Evolutionary conservation across 92 coral and sea anemone species (phyloP), one percentile per base, ranked within the genome.

Genomic region (Actinostola sp.): DNA sequence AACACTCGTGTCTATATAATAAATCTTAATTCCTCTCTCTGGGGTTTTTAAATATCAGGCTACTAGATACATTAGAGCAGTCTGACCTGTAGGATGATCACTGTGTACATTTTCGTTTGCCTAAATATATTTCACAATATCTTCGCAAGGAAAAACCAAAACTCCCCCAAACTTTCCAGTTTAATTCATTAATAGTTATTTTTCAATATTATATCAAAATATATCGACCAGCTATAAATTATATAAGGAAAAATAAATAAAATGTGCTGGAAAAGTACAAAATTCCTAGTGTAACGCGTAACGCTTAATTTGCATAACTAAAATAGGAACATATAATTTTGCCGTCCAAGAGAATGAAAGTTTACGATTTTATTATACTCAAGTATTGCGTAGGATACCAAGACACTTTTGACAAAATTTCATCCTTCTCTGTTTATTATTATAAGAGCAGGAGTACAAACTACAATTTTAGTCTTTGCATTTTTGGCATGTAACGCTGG

Each of bases 401-500:
- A 36, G 42, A 36, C 42, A 36, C 42, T 36, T 36, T 36, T 4
- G 42, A 36, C 11, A 36, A 36, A 36, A 36, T 36, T 36, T 36
- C 42, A 11, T 36, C 42, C 11, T 36, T 36, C 11, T 4, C 6
- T 36, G 48, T 33, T 62, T 9, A 62, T 62, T 62, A 27, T 29
- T 29, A 36, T 11, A 8, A 35, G 68, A 62, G 24, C 43, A 31
- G 44, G 68, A 30, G 46, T n/a, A 62, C 31, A 30, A 62, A 19
- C 27, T 62, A 27, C 8, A 15, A n/a, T 36, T 9, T 17, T 16
- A 8, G 46, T 62, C 33, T 17, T n/a, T 54, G 50, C 25, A 29
- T 25, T 20, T 19, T 53, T 21, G 8, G 17, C 1, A 17, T 71
- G 77, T 71, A 71, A 71, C 77, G 67, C 67, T 31, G 67, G 24